Evolutionary conservation across 2,888 invertebrate species (phyloP), one percentile per base, ranked within the genome.

Genomic region (Agrochola circellaris): DNA sequence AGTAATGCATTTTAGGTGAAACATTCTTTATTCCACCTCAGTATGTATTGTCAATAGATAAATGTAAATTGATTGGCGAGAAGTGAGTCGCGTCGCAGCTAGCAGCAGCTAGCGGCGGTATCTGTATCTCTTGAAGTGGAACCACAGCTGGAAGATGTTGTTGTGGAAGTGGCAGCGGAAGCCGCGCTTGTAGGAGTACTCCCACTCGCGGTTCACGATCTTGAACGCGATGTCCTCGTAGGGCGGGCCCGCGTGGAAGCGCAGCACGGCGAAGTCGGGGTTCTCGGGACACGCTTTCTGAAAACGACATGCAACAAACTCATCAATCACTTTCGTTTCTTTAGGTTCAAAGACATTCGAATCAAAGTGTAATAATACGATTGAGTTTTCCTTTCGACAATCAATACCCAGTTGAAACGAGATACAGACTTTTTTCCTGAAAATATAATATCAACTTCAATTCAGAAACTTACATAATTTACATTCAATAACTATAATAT

Each of bases 171-270:
- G 99, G 93, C 99, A 99, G 71, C 99, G 97, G 95, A 99, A 99
- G 45, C 99, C 99, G 85, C 99, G 97, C 95, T 99, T 99, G 95
- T 99, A 99, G 0, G 99, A 99, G 95, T 99, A 99, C 95, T 99
- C 99, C 99, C 99, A 99, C 95, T 99, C 99, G 83, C 99, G 97
- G 95, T 99, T 99, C 1, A 99, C 99, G 83, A 99, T 99, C 97
- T 99, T 99, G 95, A 99, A 99, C 0, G 99, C 99, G 88, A 99
- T 99, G 93, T 99, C 99, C 97, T 99, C 99, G 95, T 99, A 99
- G 0, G 99, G 99, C 26, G 99, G 99, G 0, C 99, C 99, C n/a
- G 99, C 99, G 92, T 98, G 98, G 95, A 99, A 99, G 60, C 99
- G 97, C 23, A 99, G 97, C 88, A 99, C 98, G 0, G 99, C 99